Conservation (phyloP, 2,888 invertebrate species). For the Plagiodera versicolora region DNA sequence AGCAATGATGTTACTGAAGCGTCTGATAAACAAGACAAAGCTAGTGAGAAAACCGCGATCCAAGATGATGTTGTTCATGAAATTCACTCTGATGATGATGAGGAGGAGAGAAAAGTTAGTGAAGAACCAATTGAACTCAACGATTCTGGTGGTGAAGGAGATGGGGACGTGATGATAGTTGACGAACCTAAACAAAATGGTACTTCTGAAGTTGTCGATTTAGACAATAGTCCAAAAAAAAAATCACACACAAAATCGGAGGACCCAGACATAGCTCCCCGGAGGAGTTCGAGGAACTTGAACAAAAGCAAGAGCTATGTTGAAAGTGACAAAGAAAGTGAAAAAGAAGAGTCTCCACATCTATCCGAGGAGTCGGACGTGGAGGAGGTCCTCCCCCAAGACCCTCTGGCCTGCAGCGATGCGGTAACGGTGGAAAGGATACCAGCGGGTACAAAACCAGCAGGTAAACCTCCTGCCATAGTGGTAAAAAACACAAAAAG, state of each 20-base stretch:
- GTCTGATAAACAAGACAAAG: conserved; percentile 12
- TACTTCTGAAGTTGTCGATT: conserved; percentile 43
- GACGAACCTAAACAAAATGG: conserved; percentile 46
- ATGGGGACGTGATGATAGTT: conserved; percentile 49
- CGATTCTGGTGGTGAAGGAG: conserved; percentile 45
- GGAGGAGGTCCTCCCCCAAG: conserved; percentile 64
- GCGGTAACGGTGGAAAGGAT: conserved; percentile 31
- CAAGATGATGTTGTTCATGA: conserved; percentile 41
- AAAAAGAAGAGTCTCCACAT: conserved; percentile 30
- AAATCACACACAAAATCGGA: conserved; percentile 31
- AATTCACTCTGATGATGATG: conserved; percentile 36
- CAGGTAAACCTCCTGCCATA: conserved; percentile 44
- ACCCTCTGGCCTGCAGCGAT: conserved; percentile 57
- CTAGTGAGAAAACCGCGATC: conserved; percentile 32
- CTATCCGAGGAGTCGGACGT: conserved; percentile 61
- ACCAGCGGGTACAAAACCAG: conserved; percentile 17
- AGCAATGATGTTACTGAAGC: conserved; percentile 16
- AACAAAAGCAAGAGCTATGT: conserved; percentile 60
- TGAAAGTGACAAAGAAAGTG: conserved; percentile 52
- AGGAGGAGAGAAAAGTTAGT: conserved; percentile 27
- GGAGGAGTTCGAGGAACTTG: conserved; percentile 60
- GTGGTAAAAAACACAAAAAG: conserved; percentile 74
- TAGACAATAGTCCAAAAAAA: conserved; percentile 54
- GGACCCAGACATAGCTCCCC: conserved; percentile 36
- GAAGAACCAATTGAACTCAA: conserved; percentile 46